Base-by-base conservation (phyloP, 2,113 vertebrate genomes). In the Siphamia tubifer region DNA sequence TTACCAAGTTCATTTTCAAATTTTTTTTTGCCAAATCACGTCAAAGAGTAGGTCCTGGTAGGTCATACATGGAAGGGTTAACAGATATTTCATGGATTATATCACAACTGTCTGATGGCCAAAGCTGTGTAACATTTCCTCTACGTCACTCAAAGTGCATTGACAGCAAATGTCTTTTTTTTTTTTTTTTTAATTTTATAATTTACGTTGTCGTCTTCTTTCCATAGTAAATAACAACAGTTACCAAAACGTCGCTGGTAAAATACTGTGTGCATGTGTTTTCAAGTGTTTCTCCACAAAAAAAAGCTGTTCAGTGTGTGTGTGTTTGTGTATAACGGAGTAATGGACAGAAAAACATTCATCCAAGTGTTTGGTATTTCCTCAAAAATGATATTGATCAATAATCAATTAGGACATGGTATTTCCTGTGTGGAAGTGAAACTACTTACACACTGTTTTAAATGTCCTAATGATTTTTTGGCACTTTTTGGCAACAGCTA, bases 61-160 rank as follows among this genome's bases (percentile, higher is more conserved):
- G n/a, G n/a, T n/a, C n/a, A n/a, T n/a, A n/a, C n/a, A n/a, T n/a
- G n/a, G n/a, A n/a, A n/a, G n/a, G n/a, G n/a, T n/a, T n/a, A n/a
- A 54, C 57, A 56, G 24, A 68, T 36, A 10, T 61, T 68, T 54
- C 12, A 76, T 74, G 64, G 77, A 60, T 64, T 62, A 57, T 3
- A 64, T 13, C 6, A 39, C 44, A 58, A 56, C 3, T 52, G 0
- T 35, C 13, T 48, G 8, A 52, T 28, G 9, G 56, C 19, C 17
- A 19, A 6, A 64, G 49, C 35, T 24, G 8, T 67, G 36, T 45
- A 73, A 70, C 42, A 20, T 64, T 44, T 77, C 53, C 74, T 79
- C 31, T 36, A 39, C 30, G 23, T 65, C 38, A 74, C 53, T 54
- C 52, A 74, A 81, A 84, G 74, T 73, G 60, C 74, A 68, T 19